A percentile compares a stretch with the other conserved stretches of the same genome.
These are phyloP conservation scores for Neodiprion pinetum DNA, from an alignment of 1,140 invertebrate genomes.

Conservation along the genomic window DNA sequence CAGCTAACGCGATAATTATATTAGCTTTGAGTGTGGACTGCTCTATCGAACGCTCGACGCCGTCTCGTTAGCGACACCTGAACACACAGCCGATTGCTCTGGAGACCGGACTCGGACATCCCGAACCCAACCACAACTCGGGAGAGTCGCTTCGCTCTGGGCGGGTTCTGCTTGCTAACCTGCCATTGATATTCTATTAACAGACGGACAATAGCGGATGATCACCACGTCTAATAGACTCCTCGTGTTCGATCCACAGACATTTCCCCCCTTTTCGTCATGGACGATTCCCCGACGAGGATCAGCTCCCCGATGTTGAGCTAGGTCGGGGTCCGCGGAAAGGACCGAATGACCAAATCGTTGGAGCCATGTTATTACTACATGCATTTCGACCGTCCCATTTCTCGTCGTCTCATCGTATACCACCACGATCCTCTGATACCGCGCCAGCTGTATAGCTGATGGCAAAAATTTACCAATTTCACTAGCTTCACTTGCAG, in stretches of 20 bases:
- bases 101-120: background rate
- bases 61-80: slow-evolving; percentile 42
- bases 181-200: slow-evolving; percentile 33
- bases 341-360: background rate
- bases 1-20: slow-evolving; percentile 44
- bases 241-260: slow-evolving; percentile 3
- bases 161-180: background rate
- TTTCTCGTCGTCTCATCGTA: background rate
- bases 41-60: slow-evolving; percentile 22
- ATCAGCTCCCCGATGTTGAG: background rate
- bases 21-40: slow-evolving; percentile 44
- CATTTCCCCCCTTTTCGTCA: background rate
- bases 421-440: background rate
- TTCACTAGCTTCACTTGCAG: too few relatives aligned
- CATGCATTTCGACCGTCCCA: slow-evolving; percentile 22
- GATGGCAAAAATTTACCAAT: too few relatives aligned
- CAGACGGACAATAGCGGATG: slow-evolving; percentile 43
- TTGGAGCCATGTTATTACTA: slow-evolving; percentile 39
- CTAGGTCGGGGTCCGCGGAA: background rate
- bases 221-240: slow-evolving; percentile 38
- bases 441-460: too few relatives aligned
- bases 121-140: background rate
- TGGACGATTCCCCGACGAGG: background rate
- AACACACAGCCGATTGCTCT: slow-evolving; percentile 33
- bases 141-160: slow-evolving; percentile 15